Evolutionary conservation across 1,140 invertebrate genomes (phyloP), one percentile per base, ranked within the genome.

Genomic region (Pantala flavescens): DNA sequence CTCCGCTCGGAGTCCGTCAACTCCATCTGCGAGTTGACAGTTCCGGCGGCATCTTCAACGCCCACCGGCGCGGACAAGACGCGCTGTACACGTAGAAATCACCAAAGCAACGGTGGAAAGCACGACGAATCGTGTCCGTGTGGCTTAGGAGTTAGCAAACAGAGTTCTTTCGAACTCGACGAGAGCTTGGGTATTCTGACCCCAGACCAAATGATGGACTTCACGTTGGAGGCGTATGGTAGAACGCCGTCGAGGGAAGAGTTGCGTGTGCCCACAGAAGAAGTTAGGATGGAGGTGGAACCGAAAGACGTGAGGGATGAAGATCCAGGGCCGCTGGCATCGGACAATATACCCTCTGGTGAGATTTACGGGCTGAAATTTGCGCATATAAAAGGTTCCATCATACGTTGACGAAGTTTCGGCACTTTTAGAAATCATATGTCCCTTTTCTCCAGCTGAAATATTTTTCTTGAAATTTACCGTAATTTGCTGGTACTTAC

Each of bases 161-260:
- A 93, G 78, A 89, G 90, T 79, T 91, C 90, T 16, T 88, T 92
- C 76, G 91, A 90, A 75, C 80, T 87, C 78, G 90, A 93, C 81
- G 92, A 94, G 78, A 92, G 90, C 78, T 83, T 94, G 75, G 93
- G 92, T 11, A 94, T 95, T 77, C 83, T 95, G 21, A 93, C 92
- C 9, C 92, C 92, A 0, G 91, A 93, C 84, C 92, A 94, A 81
- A 94, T 95, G 92, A 87, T 89, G 74, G 90, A 91, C 80, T 88
- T 89, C 78, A 87, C 74, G 3, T 43, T 42, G 23, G 23, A 24
- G 71, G 71, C 14, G 3, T 24, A 42, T 23, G 19, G 36, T 3
- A 72, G 19, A 19, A 72, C 71, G n/a, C 23, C 23, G 2, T 72
- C 71, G 71, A 23, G 16, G 49, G 71, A 72, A 19, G 71, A 24